Evolutionary conservation across 2,888 invertebrate species (phyloP).

Genomic region (Drosophila siamana): DNA sequence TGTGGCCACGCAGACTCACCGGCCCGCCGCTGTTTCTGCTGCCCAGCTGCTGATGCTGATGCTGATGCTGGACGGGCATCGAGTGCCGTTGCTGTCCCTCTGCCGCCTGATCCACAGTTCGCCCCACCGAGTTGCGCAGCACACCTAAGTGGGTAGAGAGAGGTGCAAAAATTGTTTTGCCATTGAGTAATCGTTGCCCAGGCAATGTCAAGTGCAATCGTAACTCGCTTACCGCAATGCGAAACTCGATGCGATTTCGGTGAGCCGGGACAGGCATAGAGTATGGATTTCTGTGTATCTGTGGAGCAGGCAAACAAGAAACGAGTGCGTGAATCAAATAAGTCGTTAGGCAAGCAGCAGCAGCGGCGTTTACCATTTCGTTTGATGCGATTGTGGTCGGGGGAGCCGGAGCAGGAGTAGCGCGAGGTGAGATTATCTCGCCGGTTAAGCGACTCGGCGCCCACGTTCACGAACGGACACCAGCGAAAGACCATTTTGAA

Average conservation of each 20-base stretch:
- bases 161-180: not conserved
- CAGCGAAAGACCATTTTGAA: conserved; percentile 97
- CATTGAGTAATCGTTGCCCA: not conserved
- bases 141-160: conserved; percentile 59
- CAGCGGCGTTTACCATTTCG: conserved; percentile 88
- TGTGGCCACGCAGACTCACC: conserved; percentile 33
- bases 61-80: conserved; percentile 54
- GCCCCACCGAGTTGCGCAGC: conserved; percentile 72
- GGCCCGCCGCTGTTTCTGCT: conserved; percentile 31
- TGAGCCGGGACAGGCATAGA: conserved; percentile 84
- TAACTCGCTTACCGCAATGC: conserved; percentile 81
- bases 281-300: conserved; percentile 85
- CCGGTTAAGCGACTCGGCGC: conserved; percentile 89
- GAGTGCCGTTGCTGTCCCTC: conserved; percentile 61
- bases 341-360: conserved; percentile 20
- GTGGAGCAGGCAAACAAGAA: conserved; percentile 3
- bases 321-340: conserved; percentile 4
- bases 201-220: conserved; percentile 1
- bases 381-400: conserved; percentile 89
- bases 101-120: conserved; percentile 4
- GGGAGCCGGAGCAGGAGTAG: conserved; percentile 92
- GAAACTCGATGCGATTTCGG: conserved; percentile 83
- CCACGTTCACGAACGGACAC: conserved; percentile 91
- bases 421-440: conserved; percentile 92
- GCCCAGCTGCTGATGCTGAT: conserved; percentile 39